Base-by-base conservation (phyloP, 2,113 vertebrate species). In the Lamprotornis superbus region DNA sequence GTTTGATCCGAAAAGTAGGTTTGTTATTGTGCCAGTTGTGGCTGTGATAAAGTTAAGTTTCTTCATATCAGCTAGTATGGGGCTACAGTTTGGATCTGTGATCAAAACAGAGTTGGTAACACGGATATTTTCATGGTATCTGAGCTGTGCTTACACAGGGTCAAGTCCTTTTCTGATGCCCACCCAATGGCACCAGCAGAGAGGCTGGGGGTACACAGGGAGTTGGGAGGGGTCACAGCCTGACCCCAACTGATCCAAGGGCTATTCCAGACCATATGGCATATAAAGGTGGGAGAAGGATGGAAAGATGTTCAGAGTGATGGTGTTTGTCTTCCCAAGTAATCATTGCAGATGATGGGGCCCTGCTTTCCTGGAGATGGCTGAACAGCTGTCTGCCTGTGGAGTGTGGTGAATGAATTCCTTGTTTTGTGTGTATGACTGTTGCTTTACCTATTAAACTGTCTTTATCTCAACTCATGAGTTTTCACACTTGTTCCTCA, bases 341-440 rank as follows among this genome's bases (percentile, higher is more conserved):
- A 81, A 52, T 10, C 0, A 0, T 20, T 33, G 7, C 4, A 4
- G 11, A 8, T 52, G 46, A 46, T 39, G 22, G 6, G 11, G 11
- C 39, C 15, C 11, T 46, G 39, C 13, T 60, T 44, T 53, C 33
- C 46, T 52, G 28, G 39, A 67, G 12, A 46, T 15, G 11, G 19
- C 19, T 46, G 37, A 89, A 59, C 23, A 52, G 15, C 37, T 65
- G 27, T 35, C 59, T 50, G 31, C 7, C 39, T 15, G 11, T 17
- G 53, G 12, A 27, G 30, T 44, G 7, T 28, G 28, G 33, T n/a
- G 19, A n/a, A 25, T 24, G 3, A 81, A 52, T 82, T 74, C 23
- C 22, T 44, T 21, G 19, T 11, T 67, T 52, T 46, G 12, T 39
- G 33, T 44, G 13, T 16, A 11, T 7, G 5, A 15, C 15, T 59